phyloP scores from a whole-genome alignment of 1,140 invertebrate genomes.

The Drosophila nigromelanica region DNA sequence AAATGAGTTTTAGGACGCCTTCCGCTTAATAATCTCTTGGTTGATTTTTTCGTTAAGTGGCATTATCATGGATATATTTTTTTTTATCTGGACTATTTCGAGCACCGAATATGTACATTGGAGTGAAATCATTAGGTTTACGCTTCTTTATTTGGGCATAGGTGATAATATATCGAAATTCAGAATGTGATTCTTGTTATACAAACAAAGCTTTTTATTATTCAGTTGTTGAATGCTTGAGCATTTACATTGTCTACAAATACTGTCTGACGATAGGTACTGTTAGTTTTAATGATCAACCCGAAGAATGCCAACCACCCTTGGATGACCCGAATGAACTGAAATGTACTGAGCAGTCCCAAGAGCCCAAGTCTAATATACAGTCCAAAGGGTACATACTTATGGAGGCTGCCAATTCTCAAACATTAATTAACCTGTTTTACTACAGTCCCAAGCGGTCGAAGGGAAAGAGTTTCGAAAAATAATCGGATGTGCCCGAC shows the following conservation, averaged over 20 bases:
- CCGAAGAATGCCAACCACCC: background rate
- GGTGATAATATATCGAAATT: conserved; percentile 10
- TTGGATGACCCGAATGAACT: too few species aligned
- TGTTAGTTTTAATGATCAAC: background rate
- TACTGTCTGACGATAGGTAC: conserved; percentile 22
- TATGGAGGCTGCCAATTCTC: background rate
- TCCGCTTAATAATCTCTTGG: conserved; percentile 34
- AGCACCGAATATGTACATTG: conserved; percentile 1
- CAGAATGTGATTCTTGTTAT: background rate
- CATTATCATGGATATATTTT: conserved; percentile 17
- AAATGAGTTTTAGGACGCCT: conserved; percentile 11
- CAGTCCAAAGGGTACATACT: too few species aligned
- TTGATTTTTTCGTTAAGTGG: conserved; percentile 42
- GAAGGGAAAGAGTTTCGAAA: too few species aligned
- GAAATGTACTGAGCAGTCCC: too few species aligned
- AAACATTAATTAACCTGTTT: background rate
- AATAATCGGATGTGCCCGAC: too few species aligned
- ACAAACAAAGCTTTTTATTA: background rate
- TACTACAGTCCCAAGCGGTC: background rate
- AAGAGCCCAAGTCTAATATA: too few species aligned
- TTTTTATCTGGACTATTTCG: conserved; percentile 37
- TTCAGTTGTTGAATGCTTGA: conserved; percentile 41
- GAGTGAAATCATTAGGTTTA: conserved; percentile 16
- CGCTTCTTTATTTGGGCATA: conserved; percentile 42
- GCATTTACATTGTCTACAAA: conserved; percentile 44